Base-by-base conservation (phyloP, 2,113 vertebrate genomes). In the Bostrychus sinensis region DNA sequence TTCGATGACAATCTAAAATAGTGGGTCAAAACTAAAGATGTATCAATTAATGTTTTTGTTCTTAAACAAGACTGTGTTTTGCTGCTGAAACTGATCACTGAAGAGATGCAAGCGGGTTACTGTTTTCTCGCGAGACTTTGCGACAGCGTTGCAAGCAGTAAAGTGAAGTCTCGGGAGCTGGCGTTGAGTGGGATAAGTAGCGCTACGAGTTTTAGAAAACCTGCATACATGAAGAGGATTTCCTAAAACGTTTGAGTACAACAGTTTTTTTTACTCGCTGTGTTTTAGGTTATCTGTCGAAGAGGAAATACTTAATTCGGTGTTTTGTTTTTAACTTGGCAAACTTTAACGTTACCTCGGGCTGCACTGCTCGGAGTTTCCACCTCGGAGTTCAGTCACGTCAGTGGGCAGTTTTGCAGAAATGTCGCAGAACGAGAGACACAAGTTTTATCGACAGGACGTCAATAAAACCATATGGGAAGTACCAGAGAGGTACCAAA, bases 391-490 rank as follows among this genome's bases (percentile, higher is more conserved):
- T 74, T 83, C 75, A 90, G 85, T 90, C 75, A 70, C 62, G 72
- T 84, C 70, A 75, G 71, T 75, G 83, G 60, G 66, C 66, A 5
- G 70, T 89, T 88, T 89, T 91, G 89, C 89, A 92, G 88, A 88
- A 91, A 93, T 93, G 92, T 93, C 92, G 88, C 89, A 91, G 81
- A 90, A 92, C 91, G 95, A 94, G 81, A 94, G 95, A 94, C 93
- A 94, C 80, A 92, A 89, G 85, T 98, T 98, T 82, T 96, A 98
- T 75, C 91, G 93, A 32, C 94, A 97, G 86, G 97, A 99, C 86
- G 93, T 99, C 77, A 99, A 98, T 89, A 99, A 99, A 89, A 96
- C 96, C 0, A 92, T 96, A 74, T 98, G 97, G 97, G 96, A 98
- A 91, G 96, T 96, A 55, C 96, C 96, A 14, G 92, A 94, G 64